Base-by-base conservation (phyloP, 1,140 invertebrate species). In the Tetramorium parvispinum region DNA sequence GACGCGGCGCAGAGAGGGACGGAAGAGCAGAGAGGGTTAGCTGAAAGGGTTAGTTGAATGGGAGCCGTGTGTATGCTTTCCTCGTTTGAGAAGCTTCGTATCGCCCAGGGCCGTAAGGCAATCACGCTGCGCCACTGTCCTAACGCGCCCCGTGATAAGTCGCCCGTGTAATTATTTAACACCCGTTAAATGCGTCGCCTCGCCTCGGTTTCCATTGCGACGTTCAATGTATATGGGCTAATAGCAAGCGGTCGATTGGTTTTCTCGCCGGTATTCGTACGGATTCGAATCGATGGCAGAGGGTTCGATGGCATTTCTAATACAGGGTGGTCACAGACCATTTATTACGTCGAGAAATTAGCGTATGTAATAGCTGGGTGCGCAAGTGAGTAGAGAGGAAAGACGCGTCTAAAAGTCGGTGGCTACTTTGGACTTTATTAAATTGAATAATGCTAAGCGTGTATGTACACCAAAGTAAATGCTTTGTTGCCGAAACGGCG, bases 11-110 rank as follows among this genome's bases (percentile, higher is more conserved):
- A 55, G 68, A n/a, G 87, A 76, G 77, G 61, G 76, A 70, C 55
- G 53, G 81, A 37, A 49, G 49, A 81, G 71, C 43, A 57, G 86
- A 85, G 87, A 90, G 90, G 85, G 59, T 83, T 87, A 86, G 82
- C 85, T 93, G 89, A 94, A 93, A 94, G 93, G 93, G 93, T 94
- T 94, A 92, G 92, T 85, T 94, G 92, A 94, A 94, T 94, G 93
- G 91, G 85, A 91, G 90, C 90, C 91, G 90, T 92, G 92, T 93
- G 91, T 83, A 83, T 93, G 91, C 89, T 91, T 92, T 93, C 90
- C 91, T 93, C 90, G 92, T 92, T 93, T 91, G 89, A 91, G 91
- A 89, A 92, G 91, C 91, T 89, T 77, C 78, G 85, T 70, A 88
- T 93, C 91, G 90, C 86, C 92, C 93, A 93, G 93, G 88, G 88